These are phyloP conservation scores for Umimayanthus kanabou DNA, from an alignment of 92 coral and sea anemone genomes.

Conservation along the genomic window DNA sequence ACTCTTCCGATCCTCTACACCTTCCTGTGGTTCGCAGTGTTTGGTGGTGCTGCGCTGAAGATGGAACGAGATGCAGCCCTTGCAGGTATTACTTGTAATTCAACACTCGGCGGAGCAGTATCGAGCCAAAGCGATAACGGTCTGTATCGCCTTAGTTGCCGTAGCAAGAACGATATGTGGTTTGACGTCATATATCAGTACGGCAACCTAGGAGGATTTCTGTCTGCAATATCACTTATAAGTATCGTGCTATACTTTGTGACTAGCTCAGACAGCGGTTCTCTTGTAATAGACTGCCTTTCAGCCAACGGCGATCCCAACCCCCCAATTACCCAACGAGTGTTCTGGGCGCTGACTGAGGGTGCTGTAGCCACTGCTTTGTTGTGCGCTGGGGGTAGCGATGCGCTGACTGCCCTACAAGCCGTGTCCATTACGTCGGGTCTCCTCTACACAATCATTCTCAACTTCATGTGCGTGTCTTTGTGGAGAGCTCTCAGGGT, in stretches of 20 bases:
- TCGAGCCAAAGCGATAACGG: conserved; percentile 35
- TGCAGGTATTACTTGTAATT: conserved; percentile 44
- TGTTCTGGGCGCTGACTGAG: conserved; percentile 63
- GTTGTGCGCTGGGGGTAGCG: conserved; percentile 68
- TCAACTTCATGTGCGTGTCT: conserved; percentile 80
- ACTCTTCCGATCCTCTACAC: conserved; percentile 47
- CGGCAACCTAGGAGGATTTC: conserved; percentile 41
- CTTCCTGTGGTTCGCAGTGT: conserved; percentile 49
- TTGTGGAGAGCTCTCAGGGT: conserved; percentile 81
- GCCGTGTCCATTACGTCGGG: conserved; percentile 81
- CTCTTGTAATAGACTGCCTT: conserved; percentile 60
- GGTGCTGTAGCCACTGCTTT: conserved; percentile 91
- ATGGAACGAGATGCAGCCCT: conserved; percentile 54
- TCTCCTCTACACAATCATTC: conserved; percentile 73
- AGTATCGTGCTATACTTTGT: conserved; percentile 62
- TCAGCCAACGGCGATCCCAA: conserved; percentile 63
- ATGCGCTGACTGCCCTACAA: conserved; percentile 81
- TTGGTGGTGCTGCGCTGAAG: conserved; percentile 51
- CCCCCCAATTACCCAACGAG: conserved; percentile 55
- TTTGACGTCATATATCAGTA: conserved; percentile 51
- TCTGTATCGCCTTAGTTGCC: conserved; percentile 47
- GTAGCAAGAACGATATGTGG: conserved; percentile 51
- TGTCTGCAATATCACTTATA: conserved; percentile 44
- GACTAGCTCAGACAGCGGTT: conserved; percentile 67
- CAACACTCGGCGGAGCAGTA: conserved; percentile 39